Evolutionary conservation across 2,797 vertebrate species (phyloP), one percentile per base, ranked within the genome.

Genomic region (Picus viridis): DNA sequence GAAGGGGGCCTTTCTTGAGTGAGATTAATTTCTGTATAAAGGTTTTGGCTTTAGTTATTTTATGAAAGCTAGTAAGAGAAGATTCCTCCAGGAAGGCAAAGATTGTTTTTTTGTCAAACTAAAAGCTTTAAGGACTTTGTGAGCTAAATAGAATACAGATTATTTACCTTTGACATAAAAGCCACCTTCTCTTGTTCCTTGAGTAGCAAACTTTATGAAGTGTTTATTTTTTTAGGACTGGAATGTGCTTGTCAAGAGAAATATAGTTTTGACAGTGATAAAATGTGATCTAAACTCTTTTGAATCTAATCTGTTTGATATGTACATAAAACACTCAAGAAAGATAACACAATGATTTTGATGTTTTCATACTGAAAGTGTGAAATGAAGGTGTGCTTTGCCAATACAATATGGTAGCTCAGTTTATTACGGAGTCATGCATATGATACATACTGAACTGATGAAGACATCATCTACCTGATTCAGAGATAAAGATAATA

Each of bases 101-200:
- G 51, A 39, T 2, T 2, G 47, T 2, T 24, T 84, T 47, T 47
- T 47, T 20, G 34, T 16, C 0, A 2, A 70, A 45, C 14, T 63
- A 57, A 75, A 87, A 88, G 56, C 18, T 85, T 39, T 36, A 61
- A 58, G 43, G 32, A 49, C 26, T 83, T 7, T 39, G n/a, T 43
- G n/a, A 27, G 23, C 77, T 80, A 87, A 93, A 83, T 11, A 65
- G 26, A 58, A 74, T 65, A 53, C 16, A 65, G 27, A 74, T 75
- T 19, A 61, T 64, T 82, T 84, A 84, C 20, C 16, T 23, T 59
- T 93, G 62, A 77, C 41, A 58, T 74, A 75, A 83, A 95, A 90
- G 20, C 29, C 47, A 80, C 23, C 7, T 87, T 64, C 32, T 87
- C 43, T 39, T 72, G 10, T 80, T 94, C 89, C 75, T 72, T 92